Evolutionary conservation across 2,797 vertebrate genomes (phyloP).

Genomic region (Ammospiza maritima): DNA sequence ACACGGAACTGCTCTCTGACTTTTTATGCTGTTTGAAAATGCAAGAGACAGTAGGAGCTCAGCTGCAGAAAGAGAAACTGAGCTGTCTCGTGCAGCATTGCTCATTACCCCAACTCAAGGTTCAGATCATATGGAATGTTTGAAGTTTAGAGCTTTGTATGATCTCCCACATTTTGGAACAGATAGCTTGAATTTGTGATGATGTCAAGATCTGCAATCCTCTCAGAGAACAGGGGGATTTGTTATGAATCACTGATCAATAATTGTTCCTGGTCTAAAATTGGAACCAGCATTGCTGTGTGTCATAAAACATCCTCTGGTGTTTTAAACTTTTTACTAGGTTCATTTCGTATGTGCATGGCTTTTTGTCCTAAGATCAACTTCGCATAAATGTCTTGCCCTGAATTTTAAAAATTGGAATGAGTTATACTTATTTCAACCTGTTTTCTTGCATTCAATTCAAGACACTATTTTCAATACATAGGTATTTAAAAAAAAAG

Average conservation of each 20-base stretch:
- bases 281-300: not conserved
- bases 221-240: not conserved
- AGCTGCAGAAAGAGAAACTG: conserved; percentile 6
- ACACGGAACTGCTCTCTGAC: not conserved
- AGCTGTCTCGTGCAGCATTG: not conserved
- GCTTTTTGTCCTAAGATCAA: not conserved
- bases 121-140: not conserved
- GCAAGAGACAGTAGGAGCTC: not conserved
- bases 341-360: not conserved
- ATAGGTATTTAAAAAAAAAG: not conserved
- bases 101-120: not conserved
- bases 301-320: not conserved
- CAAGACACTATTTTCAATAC: not conserved
- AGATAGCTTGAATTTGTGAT: not conserved
- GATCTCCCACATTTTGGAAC: not conserved
- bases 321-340: not conserved
- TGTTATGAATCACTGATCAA: not conserved
- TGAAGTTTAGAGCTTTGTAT: not conserved
- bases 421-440: not conserved
- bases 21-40: not conserved
- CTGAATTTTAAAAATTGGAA: not conserved
- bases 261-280: not conserved
- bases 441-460: not conserved
- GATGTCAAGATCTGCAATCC: not conserved
- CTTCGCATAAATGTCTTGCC: not conserved